Base-by-base conservation (phyloP, 2,797 vertebrate genomes). In the Oryzias dopingdopingensis region DNA sequence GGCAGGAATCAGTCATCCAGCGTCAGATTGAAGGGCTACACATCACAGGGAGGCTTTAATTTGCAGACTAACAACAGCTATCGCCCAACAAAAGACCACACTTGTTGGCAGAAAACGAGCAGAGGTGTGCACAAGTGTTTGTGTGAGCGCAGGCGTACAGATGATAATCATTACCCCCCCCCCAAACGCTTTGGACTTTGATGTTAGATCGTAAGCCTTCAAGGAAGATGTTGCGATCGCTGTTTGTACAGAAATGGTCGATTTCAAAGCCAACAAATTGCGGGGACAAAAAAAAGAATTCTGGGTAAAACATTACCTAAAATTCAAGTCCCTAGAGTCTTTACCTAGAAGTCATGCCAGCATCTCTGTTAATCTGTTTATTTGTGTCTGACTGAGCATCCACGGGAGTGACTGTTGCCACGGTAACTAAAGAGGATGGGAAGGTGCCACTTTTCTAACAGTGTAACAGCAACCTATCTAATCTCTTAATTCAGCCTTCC, bases 141-240 rank as follows among this genome's bases (percentile, higher is more conserved):
- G 50, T 55, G 62, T 71, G 42, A 62, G 57, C 67, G 60, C 69
- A 44, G 60, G 56, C 65, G 53, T 74, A 44, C 86, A 87, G 80
- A 81, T 89, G 82, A 84, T 79, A 84, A 78, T 76, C 69, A 84
- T 89, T 88, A 87, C 72, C 10, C 32, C 32, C 8, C 32, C 50
- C 63, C 22, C 7, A 12, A 49, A 65, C 62, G 18, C 47, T 61
- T 47, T 62, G 54, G 74, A 60, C 82, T 88, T 82, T 79, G 83
- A 84, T 80, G 65, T 76, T 61, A 86, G 12, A 83, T 77, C 47
- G 4, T 56, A 46, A 66, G 78, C 77, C 68, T 69, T 82, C 69
- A 59, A 67, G 61, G 66, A 70, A 71, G 84, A 80, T 79, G 77
- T 70, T 81, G 70, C 22, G 14, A 75, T 58, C n/a, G 57, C 49